Percentiles rank a stretch among this genome's conserved stretches.
These are phyloP conservation scores for Sebastes alutus DNA, from an alignment of 2,797 vertebrate species.

Conservation along the genomic window DNA sequence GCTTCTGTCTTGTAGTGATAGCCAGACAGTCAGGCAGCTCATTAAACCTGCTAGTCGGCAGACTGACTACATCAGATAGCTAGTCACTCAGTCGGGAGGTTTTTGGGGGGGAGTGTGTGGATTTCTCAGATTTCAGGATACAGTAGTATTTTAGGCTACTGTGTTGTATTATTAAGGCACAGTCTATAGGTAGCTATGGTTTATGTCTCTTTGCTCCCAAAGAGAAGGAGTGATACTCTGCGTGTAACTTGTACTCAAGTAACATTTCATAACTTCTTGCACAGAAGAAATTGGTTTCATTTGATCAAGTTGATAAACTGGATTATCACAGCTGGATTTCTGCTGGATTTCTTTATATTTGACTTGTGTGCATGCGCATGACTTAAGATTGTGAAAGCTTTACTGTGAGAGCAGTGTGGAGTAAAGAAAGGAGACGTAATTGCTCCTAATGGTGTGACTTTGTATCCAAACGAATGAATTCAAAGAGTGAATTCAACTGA, in stretches of 20 bases:
- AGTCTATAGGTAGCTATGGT: not conserved
- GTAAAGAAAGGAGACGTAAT: not conserved
- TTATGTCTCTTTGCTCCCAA: not conserved
- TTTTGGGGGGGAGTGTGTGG: not conserved
- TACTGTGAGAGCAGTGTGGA: not conserved
- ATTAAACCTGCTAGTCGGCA: constrained; percentile 26
- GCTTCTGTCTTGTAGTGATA: constrained; percentile 32
- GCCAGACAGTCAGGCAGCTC: constrained; percentile 37
- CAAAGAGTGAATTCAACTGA: not conserved
- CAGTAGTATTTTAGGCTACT: not conserved
- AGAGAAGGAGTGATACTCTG: not conserved
- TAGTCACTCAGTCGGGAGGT: not conserved
- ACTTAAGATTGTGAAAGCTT: not conserved
- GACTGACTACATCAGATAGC: constrained; percentile 43
- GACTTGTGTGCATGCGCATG: not conserved
- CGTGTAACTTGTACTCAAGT: not conserved
- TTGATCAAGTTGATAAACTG: not conserved
- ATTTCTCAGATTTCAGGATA: not conserved
- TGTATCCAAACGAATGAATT: constrained; percentile 1
- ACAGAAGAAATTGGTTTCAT: not conserved
- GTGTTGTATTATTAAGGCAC: not conserved
- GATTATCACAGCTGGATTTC: not conserved
- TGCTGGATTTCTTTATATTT: not conserved
- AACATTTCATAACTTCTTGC: not conserved
- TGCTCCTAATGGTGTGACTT: constrained; percentile 6